These are phyloP conservation scores for Rhagonycha lutea DNA, from an alignment of 2,888 invertebrate genomes.

Conservation along the genomic window DNA sequence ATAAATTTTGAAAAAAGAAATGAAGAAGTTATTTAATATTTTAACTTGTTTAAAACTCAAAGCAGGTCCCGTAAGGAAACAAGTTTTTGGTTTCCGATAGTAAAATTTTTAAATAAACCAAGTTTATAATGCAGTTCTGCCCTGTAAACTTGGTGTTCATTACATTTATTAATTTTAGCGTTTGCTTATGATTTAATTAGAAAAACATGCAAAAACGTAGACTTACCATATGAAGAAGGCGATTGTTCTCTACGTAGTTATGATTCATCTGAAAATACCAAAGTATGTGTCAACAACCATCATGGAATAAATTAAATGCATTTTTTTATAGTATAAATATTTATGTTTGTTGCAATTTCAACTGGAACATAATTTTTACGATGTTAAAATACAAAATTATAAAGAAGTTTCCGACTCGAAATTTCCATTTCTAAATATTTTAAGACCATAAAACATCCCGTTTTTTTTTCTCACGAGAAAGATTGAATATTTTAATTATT, in stretches of 20 bases:
- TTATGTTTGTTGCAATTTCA: not conserved
- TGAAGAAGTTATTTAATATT: not conserved
- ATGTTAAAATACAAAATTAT: not conserved
- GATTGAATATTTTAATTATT: not conserved
- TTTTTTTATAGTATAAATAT: not conserved
- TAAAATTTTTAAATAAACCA: not conserved
- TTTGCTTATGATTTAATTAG: not conserved
- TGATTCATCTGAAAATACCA: slow-evolving; percentile 1
- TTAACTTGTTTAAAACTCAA: not conserved
- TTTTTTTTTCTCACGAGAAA: not conserved
- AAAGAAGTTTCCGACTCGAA: too few relatives aligned
- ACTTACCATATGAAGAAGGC: not conserved
- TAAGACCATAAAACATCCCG: too few relatives aligned
- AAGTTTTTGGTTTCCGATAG: not conserved
- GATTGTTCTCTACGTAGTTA: not conserved
- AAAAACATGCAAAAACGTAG: not conserved
- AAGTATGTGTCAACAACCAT: not conserved
- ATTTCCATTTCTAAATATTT: not conserved
- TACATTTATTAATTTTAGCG: not conserved
- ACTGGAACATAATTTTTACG: not conserved
- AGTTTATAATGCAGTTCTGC: not conserved
- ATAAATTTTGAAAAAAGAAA: not conserved
- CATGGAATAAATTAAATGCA: not conserved
- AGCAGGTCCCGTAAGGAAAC: not conserved
- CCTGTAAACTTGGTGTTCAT: not conserved